A percentile compares a stretch with the other conserved stretches of the same genome.
Conservation (phyloP, 1,140 invertebrate genomes). For the Drosophila tani region DNA sequence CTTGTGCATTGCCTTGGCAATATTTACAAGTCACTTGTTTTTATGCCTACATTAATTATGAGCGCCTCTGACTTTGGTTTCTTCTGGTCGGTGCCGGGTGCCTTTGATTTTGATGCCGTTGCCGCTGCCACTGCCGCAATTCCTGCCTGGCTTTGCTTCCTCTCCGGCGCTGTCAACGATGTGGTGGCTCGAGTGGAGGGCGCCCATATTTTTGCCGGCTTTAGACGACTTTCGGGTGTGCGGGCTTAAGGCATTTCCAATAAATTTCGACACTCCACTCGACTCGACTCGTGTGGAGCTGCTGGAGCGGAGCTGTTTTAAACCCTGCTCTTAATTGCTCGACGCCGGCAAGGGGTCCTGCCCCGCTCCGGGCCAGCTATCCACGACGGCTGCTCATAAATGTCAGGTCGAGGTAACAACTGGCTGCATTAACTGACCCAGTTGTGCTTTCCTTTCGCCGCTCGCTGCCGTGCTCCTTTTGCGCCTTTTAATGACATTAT, state of each 20-base stretch:
- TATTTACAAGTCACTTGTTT: slow-evolving; percentile 84
- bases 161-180: slow-evolving; percentile 36
- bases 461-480: slow-evolving; percentile 26
- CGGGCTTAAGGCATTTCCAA: slow-evolving; percentile 61
- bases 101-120: slow-evolving; percentile 78
- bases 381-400: slow-evolving; percentile 64
- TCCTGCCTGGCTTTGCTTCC: slow-evolving; percentile 66
- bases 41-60: slow-evolving; percentile 84
- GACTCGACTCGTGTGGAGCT: slow-evolving; percentile 31
- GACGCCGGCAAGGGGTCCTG: slow-evolving; percentile 43
- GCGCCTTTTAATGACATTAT: slow-evolving; percentile 77
- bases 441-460: slow-evolving; percentile 52
- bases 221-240: slow-evolving; percentile 49
- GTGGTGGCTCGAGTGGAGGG: slow-evolving; percentile 15
- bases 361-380: slow-evolving; percentile 5
- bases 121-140: slow-evolving; percentile 65
- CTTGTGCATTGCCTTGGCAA: slow-evolving; percentile 68
- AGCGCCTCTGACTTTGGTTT: slow-evolving; percentile 78
- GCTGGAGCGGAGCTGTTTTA: slow-evolving; percentile 45
- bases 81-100: slow-evolving; percentile 47
- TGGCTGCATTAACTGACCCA: slow-evolving; percentile 81
- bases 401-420: slow-evolving; percentile 70
- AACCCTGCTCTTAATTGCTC: slow-evolving; percentile 67
- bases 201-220: slow-evolving; percentile 59
- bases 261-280: slow-evolving; percentile 69